Conservation (phyloP, 2,797 vertebrate species). For the Nannoperca obscura region DNA sequence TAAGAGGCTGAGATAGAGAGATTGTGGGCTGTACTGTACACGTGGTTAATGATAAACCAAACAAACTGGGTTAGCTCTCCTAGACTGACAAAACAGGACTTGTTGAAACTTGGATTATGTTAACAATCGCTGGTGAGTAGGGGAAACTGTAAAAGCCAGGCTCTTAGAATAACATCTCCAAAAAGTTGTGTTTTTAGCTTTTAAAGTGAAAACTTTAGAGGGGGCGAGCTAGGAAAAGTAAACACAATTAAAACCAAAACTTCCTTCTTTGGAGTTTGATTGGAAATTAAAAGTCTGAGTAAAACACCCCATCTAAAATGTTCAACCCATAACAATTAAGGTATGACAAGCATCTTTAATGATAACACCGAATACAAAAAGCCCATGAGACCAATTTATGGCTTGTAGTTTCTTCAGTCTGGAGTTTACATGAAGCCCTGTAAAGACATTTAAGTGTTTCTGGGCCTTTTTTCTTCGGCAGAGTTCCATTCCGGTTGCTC, state of each 20-base stretch:
- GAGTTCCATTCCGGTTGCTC: slow-evolving; percentile 78
- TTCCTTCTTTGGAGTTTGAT: slow-evolving; percentile 74
- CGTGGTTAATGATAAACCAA: slow-evolving; percentile 83
- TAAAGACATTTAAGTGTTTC: slow-evolving; percentile 56
- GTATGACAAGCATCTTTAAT: slow-evolving; percentile 40
- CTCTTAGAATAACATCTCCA: slow-evolving; percentile 73
- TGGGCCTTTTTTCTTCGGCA: slow-evolving; percentile 50
- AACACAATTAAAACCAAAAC: slow-evolving; percentile 74
- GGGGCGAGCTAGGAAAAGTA: slow-evolving; percentile 62
- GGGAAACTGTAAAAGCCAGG: slow-evolving; percentile 69
- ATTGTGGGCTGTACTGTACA: slow-evolving; percentile 71
- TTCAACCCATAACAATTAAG: slow-evolving; percentile 17
- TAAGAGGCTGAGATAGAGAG: slow-evolving; percentile 67
- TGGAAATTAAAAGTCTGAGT: slow-evolving; percentile 53
- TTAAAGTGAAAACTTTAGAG: slow-evolving; percentile 64
- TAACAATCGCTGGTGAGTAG: slow-evolving; percentile 72
- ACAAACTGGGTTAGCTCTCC: slow-evolving; percentile 75
- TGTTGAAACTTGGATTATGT: slow-evolving; percentile 85
- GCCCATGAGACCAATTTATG: slow-evolving; percentile 44
- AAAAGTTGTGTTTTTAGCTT: slow-evolving; percentile 74
- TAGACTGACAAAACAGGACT: slow-evolving; percentile 79
- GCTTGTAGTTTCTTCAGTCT: slow-evolving; percentile 37
- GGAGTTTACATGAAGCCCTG: slow-evolving; percentile 53
- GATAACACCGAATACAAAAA: slow-evolving; percentile 23
- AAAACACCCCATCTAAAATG: slow-evolving; percentile 13